These are phyloP conservation scores for Rhabdomys dilectus DNA, from an alignment of 2,113 vertebrate genomes.

Conservation along the genomic window DNA sequence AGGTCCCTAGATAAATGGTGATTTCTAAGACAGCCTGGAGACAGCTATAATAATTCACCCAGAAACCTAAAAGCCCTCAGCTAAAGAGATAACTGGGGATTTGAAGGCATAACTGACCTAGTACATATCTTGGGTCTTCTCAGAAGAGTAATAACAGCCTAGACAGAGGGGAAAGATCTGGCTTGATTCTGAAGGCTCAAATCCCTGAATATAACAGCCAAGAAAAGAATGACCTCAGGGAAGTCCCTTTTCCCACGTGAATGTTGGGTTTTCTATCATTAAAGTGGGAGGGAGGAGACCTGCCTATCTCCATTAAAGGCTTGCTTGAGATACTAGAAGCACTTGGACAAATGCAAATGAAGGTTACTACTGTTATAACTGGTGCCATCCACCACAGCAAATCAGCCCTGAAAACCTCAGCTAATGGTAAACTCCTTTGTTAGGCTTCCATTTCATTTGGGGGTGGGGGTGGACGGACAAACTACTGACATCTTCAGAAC, in stretches of 20 bases:
- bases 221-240: background rate
- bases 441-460: conserved; percentile 1
- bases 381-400: background rate
- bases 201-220: background rate
- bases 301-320: background rate
- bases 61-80: conserved; percentile 50
- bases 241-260: background rate
- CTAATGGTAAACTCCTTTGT: conserved; percentile 45
- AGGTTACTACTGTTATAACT: background rate
- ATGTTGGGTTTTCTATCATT: background rate
- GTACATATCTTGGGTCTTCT: background rate
- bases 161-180: background rate
- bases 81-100: conserved; percentile 47
- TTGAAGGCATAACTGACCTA: conserved; percentile 6
- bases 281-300: background rate
- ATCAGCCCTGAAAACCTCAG: conserved; percentile 52
- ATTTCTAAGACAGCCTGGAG: conserved; percentile 62
- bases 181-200: background rate
- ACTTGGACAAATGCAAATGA: background rate
- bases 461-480: background rate
- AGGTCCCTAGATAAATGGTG: conserved; percentile 43
- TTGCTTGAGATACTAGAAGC: background rate
- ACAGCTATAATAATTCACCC: conserved; percentile 72
- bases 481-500: background rate
- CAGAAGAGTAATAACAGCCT: background rate